phyloP scores from a whole-genome alignment of 2,113 vertebrate species.

The Equus przewalskii region DNA sequence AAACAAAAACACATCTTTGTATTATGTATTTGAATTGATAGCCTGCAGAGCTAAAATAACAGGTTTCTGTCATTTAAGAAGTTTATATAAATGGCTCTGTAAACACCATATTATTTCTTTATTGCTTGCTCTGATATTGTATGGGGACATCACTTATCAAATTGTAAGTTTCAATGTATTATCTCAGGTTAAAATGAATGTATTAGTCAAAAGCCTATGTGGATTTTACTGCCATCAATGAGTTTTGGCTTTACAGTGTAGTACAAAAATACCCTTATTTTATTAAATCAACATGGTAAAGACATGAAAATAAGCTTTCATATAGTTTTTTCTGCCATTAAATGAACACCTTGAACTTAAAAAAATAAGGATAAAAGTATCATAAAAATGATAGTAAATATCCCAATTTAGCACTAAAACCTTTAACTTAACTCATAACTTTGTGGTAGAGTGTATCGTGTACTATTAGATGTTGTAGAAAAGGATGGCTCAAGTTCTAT shows the following conservation, averaged over 20 bases:
- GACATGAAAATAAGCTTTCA: not conserved
- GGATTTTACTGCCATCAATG: not conserved
- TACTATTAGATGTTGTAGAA: not conserved
- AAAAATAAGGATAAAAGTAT: not conserved
- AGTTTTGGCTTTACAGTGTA: not conserved
- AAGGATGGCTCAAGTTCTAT: not conserved
- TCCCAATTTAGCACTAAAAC: not conserved
- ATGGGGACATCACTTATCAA: not conserved
- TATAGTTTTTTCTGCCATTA: not conserved
- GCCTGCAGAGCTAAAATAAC: not conserved
- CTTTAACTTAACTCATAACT: not conserved
- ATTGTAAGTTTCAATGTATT: conserved; percentile 31
- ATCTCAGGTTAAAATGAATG: conserved; percentile 19
- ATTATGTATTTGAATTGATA: conserved; percentile 34
- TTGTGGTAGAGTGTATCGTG: not conserved
- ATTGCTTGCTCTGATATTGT: conserved; percentile 36
- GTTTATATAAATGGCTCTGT: conserved; percentile 26
- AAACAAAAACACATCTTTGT: conserved; percentile 20
- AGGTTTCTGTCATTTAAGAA: conserved; percentile 44
- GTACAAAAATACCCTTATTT: conserved; percentile 23
- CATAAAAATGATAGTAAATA: conserved; percentile 21
- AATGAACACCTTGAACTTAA: not conserved
- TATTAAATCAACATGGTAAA: not conserved
- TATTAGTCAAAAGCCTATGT: conserved; percentile 12
- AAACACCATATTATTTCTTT: conserved; percentile 24